Percentiles rank a stretch among this genome's conserved stretches.
phyloP scores from a whole-genome alignment of 2,113 vertebrate genomes.

The Gambusia holbrooki region DNA sequence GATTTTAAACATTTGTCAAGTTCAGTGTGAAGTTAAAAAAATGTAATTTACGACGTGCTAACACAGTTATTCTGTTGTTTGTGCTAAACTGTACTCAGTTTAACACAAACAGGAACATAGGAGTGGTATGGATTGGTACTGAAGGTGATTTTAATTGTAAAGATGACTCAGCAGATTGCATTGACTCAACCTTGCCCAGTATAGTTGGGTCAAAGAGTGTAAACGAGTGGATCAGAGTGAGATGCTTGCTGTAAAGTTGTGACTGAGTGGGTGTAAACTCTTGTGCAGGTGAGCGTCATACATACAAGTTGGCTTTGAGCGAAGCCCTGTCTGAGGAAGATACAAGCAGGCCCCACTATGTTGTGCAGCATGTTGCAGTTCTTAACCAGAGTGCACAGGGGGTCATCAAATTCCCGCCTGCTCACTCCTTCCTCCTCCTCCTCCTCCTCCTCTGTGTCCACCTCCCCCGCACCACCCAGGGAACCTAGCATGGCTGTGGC shows the following conservation, averaged over 20 bases:
- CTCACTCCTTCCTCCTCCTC: slow-evolving; percentile 69
- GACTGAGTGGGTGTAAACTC: slow-evolving; percentile 7
- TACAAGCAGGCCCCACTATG: slow-evolving; percentile 82
- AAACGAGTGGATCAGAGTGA: not conserved
- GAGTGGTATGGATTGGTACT: not conserved
- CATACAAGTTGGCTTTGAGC: slow-evolving; percentile 81
- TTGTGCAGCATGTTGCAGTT: slow-evolving; percentile 82
- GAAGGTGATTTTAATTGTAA: not conserved
- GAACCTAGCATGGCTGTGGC: slow-evolving; percentile 61
- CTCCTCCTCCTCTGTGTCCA: slow-evolving; percentile 71
- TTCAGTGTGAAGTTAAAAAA: no score
- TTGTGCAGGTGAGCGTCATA: slow-evolving; percentile 48
- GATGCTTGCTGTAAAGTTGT: not conserved
- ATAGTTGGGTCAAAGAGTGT: not conserved
- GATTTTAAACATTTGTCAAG: no score
- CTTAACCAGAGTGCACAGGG: slow-evolving; percentile 78
- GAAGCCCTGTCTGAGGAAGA: slow-evolving; percentile 82
- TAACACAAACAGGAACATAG: not conserved
- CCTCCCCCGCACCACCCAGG: slow-evolving; percentile 52
- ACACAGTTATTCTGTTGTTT: not conserved
- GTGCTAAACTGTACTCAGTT: no score
- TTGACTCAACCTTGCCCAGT: not conserved
- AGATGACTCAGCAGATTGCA: not conserved
- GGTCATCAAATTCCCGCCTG: slow-evolving; percentile 70
- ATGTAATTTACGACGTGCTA: no score